Conservation (phyloP, 2,888 invertebrate genomes). For the Cantharis flavilabris region DNA sequence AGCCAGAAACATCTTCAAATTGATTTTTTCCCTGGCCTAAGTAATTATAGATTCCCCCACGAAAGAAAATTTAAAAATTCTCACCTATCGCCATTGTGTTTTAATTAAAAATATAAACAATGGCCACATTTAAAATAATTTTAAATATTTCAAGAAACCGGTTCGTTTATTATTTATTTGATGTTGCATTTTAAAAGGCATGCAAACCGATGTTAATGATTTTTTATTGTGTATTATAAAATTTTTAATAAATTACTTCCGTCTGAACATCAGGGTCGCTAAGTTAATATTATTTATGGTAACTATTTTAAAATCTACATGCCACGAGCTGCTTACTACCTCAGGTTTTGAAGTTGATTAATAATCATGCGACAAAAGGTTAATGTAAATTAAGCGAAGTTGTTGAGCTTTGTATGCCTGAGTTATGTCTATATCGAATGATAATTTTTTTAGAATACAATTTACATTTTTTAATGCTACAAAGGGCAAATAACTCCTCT, state of each 20-base stretch:
- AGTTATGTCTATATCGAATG: not conserved
- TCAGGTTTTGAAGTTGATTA: conserved; percentile 8
- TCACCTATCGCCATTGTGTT: not conserved
- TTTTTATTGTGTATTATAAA: not conserved
- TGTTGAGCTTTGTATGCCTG: not conserved
- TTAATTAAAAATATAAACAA: not conserved
- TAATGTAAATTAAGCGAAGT: conserved; percentile 9
- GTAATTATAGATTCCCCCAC: not conserved
- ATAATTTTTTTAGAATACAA: not conserved
- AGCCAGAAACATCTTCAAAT: not conserved
- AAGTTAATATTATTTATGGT: not conserved
- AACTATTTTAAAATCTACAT: not conserved
- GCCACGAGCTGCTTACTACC: not conserved
- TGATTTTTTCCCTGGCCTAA: not conserved
- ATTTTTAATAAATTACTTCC: conserved; percentile 2
- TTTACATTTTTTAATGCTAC: not conserved
- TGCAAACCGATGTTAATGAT: not conserved
- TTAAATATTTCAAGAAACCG: not conserved
- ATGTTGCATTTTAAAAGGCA: not conserved
- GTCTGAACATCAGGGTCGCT: not conserved
- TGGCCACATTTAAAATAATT: not conserved
- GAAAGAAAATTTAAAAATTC: not conserved
- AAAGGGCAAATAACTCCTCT: not conserved
- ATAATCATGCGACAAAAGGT: conserved; percentile 10
- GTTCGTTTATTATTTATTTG: not conserved